Base-by-base conservation (phyloP, 2,113 vertebrate species). In the Apodemus speciosus region DNA sequence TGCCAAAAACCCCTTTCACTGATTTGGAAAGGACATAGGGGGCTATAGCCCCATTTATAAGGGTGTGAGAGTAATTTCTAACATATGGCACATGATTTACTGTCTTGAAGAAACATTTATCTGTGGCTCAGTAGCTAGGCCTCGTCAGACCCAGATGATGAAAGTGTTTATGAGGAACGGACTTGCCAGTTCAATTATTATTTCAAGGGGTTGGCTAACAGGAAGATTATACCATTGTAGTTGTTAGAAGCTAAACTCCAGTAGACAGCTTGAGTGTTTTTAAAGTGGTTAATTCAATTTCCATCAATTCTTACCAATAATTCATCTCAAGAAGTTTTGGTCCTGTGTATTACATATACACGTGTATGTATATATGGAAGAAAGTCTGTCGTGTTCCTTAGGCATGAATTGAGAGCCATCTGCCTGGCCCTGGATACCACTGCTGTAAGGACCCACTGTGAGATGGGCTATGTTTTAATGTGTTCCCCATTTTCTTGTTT, bases 41-140 rank as follows among this genome's bases (percentile, higher is more conserved):
- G 83, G 89, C 46, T 87, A 92, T 35, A 88, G 86, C 85, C 71
- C 53, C 75, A 93, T 85, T 95, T 92, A 93, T 51, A 92, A 85
- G 91, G 93, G 93, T 14, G 43, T 56, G 71, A 93, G 94, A 87
- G 88, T 96, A 95, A 97, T 96, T 96, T 96, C 84, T 93, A 96
- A 96, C 94, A 96, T 91, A 92, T 97, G 96, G 92, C 49, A 92
- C 35, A 81, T 96, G 92, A 97, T 95, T 96, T 96, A 97, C 94
- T 94, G 56, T 94, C 95, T 95, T 92, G 95, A 96, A 91, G 94
- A 97, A 97, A 97, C 95, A 73, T 97, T 97, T 96, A 96, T 97
- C 96, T 96, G 89, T 96, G 87, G 64, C 79, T 96, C 91, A 92
- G 94, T 95, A 96, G 95, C 87, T 86, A 90, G 80, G 71, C 71